Conservation (phyloP, 2,888 invertebrate genomes). For the Tenthredo scrophulariae region DNA sequence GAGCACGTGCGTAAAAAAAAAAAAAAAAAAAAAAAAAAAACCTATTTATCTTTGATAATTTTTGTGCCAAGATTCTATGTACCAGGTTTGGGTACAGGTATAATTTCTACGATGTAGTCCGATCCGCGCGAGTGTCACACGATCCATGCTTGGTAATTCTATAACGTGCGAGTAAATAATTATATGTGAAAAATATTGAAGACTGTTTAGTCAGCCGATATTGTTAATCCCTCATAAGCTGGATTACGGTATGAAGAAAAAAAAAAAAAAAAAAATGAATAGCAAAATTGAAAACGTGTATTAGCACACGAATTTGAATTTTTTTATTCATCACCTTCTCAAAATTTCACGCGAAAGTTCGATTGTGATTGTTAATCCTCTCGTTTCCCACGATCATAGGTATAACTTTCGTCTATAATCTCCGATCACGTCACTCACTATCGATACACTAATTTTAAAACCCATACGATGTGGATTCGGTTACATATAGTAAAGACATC, state of each 20-base stretch:
- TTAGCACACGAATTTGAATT: neutral
- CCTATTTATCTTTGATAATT: neutral
- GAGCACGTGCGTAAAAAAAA: conserved; percentile 6
- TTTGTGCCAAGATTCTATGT: neutral
- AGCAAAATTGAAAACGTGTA: neutral
- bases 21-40: neutral
- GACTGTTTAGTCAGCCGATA: neutral
- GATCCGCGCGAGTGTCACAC: conserved; percentile 26
- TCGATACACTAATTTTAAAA: conserved; percentile 4
- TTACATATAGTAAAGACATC: conserved; percentile 31
- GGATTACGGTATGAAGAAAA: neutral
- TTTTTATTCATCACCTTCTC: neutral
- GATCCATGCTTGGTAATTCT: conserved; percentile 57
- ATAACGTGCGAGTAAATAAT: conserved; percentile 60
- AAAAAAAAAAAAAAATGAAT: neutral
- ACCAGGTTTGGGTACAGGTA: neutral
- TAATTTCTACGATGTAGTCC: conserved; percentile 45
- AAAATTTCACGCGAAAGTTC: neutral
- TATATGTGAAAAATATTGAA: conserved; percentile 29
- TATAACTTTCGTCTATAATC: conserved; percentile 13
- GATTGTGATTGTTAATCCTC: neutral
- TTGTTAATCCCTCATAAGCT: conserved; percentile 6
- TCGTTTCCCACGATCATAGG: neutral
- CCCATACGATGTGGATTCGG: neutral
- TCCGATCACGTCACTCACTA: conserved; percentile 25